phyloP scores from a whole-genome alignment of 2,888 invertebrate genomes.

The Ophonus ardosiacus region DNA sequence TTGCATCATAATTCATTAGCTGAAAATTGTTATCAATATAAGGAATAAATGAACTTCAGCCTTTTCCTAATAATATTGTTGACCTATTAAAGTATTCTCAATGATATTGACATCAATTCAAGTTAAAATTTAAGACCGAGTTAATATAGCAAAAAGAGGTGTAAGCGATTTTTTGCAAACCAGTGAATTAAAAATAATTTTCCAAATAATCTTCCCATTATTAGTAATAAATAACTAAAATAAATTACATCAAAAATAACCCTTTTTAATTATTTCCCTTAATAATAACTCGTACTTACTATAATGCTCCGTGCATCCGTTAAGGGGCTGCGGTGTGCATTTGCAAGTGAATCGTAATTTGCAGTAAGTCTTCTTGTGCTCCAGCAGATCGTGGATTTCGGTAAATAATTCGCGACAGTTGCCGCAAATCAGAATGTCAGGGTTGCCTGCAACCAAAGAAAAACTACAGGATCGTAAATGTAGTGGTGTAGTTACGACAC shows the following conservation, averaged over 20 bases:
- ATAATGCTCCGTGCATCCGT: constrained; percentile 78
- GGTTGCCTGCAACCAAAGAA: constrained; percentile 75
- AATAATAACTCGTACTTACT: constrained; percentile 74
- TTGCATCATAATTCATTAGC: too few species aligned
- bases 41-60: too few species aligned
- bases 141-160: too few species aligned
- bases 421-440: constrained; percentile 88
- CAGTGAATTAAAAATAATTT: not conserved
- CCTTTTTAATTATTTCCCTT: not conserved
- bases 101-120: too few species aligned
- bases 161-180: too few species aligned
- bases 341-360: constrained; percentile 85
- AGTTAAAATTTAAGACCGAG: too few species aligned
- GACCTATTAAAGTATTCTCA: too few species aligned
- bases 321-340: constrained; percentile 77
- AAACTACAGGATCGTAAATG: constrained; percentile 2
- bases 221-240: not conserved
- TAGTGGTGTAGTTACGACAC: not conserved
- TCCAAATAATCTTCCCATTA: not conserved
- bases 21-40: too few species aligned
- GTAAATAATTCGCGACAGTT: constrained; percentile 87
- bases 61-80: too few species aligned
- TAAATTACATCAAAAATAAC: not conserved
- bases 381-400: constrained; percentile 84
- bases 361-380: constrained; percentile 86